Evolutionary conservation across 2,888 invertebrate genomes (phyloP).

Genomic region (Aspidiotus rigidus): DNA sequence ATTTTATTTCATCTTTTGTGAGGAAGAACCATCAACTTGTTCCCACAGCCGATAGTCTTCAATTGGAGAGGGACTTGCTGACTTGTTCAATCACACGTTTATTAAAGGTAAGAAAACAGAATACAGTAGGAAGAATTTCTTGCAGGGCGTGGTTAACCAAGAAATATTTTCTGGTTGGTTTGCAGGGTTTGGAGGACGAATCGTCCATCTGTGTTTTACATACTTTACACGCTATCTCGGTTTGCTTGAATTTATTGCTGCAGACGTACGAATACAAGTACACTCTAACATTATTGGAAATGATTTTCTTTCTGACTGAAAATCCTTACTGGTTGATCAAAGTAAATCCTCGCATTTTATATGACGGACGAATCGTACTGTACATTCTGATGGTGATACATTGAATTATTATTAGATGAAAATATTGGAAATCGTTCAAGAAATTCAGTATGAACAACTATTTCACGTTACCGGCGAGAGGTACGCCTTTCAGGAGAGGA

Average conservation of each 20-base stretch:
- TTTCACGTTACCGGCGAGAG: slow-evolving; percentile 47
- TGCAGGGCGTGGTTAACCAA: not conserved
- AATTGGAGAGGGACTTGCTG: slow-evolving; percentile 7
- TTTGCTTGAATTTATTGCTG: slow-evolving; percentile 52
- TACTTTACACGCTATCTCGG: slow-evolving; percentile 55
- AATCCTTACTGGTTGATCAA: slow-evolving; percentile 81
- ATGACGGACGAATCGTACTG: not conserved
- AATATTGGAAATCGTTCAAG: slow-evolving; percentile 54
- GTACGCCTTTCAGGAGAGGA: slow-evolving; percentile 51
- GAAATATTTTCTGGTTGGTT: not conserved
- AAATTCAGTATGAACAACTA: slow-evolving; percentile 52
- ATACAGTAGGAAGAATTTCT: not conserved
- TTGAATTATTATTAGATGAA: slow-evolving; percentile 47
- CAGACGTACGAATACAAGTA: slow-evolving; percentile 53
- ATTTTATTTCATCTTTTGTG: slow-evolving; percentile 55
- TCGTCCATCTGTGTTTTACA: slow-evolving; percentile 67
- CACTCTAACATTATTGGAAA: slow-evolving; percentile 52
- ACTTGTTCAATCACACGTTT: slow-evolving; percentile 29
- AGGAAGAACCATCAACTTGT: slow-evolving; percentile 31
- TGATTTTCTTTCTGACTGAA: slow-evolving; percentile 54
- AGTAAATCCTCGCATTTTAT: slow-evolving; percentile 46
- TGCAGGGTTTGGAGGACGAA: slow-evolving; percentile 61
- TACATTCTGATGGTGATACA: slow-evolving; percentile 11
- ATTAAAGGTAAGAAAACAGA: slow-evolving; percentile 24
- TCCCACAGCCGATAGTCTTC: not conserved